Percentiles rank a stretch among this genome's conserved stretches.
phyloP scores from a whole-genome alignment of 2,797 vertebrate genomes.

The Pteronotus mesoamericanus region DNA sequence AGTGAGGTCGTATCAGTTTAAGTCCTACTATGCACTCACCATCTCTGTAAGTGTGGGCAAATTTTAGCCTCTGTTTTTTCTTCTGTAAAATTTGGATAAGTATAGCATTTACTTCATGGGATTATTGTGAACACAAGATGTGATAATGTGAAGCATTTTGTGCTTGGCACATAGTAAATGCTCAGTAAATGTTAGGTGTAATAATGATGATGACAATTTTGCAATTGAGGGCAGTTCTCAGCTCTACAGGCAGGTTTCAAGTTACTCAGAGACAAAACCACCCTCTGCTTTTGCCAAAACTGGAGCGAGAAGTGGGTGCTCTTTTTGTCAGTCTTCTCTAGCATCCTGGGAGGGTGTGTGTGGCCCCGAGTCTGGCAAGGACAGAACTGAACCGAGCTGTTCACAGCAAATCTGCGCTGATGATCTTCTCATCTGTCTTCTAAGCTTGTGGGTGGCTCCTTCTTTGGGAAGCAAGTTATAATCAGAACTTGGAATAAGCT shows the following conservation, averaged over 20 bases:
- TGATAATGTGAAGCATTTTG: background rate
- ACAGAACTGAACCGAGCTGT: constrained; percentile 60
- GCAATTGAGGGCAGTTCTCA: background rate
- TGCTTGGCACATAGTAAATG: background rate
- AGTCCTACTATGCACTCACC: background rate
- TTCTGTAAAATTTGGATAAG: background rate
- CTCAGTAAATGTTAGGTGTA: background rate
- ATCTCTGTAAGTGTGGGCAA: background rate
- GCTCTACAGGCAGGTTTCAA: background rate
- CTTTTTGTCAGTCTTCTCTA: constrained; percentile 15
- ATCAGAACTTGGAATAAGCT: constrained; percentile 69
- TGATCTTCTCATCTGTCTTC: constrained; percentile 73
- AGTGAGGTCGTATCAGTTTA: background rate
- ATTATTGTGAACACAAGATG: background rate
- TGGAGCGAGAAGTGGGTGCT: background rate
- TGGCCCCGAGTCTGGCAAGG: constrained; percentile 66
- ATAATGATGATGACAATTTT: background rate
- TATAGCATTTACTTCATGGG: background rate
- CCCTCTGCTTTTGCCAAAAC: background rate
- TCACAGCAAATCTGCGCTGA: constrained; percentile 66
- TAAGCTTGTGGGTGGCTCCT: constrained; percentile 72
- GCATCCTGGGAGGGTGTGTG: constrained; percentile 30
- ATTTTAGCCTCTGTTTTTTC: background rate
- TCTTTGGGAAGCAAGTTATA: constrained; percentile 74
- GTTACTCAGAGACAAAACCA: background rate